Conservation (phyloP, 2,113 vertebrate genomes). For the Prinia subflava region DNA sequence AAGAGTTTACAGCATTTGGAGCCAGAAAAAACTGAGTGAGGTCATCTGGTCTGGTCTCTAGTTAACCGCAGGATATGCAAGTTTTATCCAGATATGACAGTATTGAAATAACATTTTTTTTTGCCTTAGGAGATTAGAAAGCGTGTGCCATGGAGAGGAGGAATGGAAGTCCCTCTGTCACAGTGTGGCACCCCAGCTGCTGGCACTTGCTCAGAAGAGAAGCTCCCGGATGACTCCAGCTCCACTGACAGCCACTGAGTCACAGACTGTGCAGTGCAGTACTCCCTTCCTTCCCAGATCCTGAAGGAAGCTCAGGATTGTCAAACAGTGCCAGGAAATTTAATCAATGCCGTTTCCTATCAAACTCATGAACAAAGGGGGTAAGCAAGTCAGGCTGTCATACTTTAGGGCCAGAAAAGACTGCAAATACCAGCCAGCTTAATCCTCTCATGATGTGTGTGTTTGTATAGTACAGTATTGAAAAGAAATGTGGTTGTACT, state of each 20-base stretch:
- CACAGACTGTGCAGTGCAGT: fast-evolving
- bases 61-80: background rate
- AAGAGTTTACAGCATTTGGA: background rate
- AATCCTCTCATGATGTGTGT: background rate
- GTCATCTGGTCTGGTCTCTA: background rate
- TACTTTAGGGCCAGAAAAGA: background rate
- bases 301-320: background rate
- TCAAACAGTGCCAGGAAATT: background rate
- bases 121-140: background rate
- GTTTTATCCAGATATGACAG: background rate
- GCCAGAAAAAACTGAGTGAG: background rate
- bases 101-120: background rate
- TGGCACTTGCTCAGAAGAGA: background rate
- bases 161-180: background rate
- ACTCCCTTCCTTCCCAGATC: background rate
- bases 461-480: background rate
- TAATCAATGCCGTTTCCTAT: background rate
- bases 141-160: fast-evolving
- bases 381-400: background rate
- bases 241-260: background rate
- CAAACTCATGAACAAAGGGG: background rate
- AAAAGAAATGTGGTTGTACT: background rate
- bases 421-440: background rate
- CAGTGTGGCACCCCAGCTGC: fast-evolving
- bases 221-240: background rate